These are phyloP conservation scores for Dryomyza anilis DNA, from an alignment of 2,888 invertebrate genomes.

Conservation along the genomic window DNA sequence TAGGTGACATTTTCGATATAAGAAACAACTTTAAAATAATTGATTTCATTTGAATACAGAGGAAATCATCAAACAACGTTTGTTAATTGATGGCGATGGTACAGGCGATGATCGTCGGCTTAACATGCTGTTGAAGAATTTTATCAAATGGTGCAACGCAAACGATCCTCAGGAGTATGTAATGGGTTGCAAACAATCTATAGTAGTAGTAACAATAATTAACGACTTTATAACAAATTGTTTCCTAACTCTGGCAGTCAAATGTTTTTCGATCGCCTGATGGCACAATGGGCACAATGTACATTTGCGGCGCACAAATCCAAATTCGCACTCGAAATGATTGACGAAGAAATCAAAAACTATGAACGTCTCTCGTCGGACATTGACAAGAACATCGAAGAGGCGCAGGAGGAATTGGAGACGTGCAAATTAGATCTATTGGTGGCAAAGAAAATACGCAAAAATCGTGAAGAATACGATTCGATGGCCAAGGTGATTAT, in stretches of 20 bases:
- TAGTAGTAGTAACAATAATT: background rate
- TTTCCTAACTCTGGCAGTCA: constrained; percentile 62
- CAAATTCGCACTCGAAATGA: constrained; percentile 77
- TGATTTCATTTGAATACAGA: constrained; percentile 67
- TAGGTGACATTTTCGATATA: background rate
- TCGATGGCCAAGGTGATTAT: constrained; percentile 87
- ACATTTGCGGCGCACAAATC: constrained; percentile 87
- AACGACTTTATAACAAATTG: background rate
- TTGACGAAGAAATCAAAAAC: constrained; percentile 79
- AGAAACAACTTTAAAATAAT: too few species aligned
- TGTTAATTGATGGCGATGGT: constrained; percentile 95
- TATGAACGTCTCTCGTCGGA: constrained; percentile 78
- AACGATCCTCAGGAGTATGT: constrained; percentile 68
- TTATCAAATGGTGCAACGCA: constrained; percentile 78
- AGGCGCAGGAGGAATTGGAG: constrained; percentile 79
- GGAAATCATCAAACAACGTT: constrained; percentile 87
- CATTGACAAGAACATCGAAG: constrained; percentile 78
- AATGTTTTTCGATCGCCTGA: constrained; percentile 75
- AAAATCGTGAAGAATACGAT: constrained; percentile 91
- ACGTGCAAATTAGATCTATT: constrained; percentile 79
- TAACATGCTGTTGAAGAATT: constrained; percentile 80
- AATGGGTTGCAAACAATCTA: background rate
- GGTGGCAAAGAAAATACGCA: constrained; percentile 82
- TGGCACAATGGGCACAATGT: constrained; percentile 82
- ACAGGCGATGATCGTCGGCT: constrained; percentile 92